Conservation (phyloP, 1,140 invertebrate genomes). For the Dreissena polymorpha region DNA sequence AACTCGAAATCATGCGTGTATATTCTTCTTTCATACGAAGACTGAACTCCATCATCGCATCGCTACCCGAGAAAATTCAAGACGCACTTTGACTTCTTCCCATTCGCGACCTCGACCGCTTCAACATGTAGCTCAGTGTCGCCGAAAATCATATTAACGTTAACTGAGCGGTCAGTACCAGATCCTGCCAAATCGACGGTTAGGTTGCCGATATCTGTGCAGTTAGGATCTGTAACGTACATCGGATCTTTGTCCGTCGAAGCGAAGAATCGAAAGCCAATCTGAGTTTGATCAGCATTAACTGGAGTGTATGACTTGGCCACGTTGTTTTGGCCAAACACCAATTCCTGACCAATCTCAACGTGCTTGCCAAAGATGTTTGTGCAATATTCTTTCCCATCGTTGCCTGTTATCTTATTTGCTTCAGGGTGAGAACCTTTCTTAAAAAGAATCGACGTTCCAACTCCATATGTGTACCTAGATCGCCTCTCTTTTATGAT, state of each 20-base stretch:
- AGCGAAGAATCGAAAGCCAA: slow-evolving; percentile 23
- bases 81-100: not conserved
- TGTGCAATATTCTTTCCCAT: slow-evolving; percentile 33
- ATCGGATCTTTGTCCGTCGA: slow-evolving; percentile 10
- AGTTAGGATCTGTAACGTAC: slow-evolving; percentile 27
- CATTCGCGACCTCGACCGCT: slow-evolving; percentile 40
- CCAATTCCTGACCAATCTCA: slow-evolving; percentile 26
- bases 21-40: too few species aligned
- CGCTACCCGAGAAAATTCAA: not conserved
- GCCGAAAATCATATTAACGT: slow-evolving; percentile 29
- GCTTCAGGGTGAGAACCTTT: slow-evolving; percentile 21
- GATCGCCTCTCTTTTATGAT: slow-evolving; percentile 30
- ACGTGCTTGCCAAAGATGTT: slow-evolving; percentile 42
- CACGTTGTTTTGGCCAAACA: slow-evolving; percentile 3
- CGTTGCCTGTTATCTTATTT: slow-evolving; percentile 2
- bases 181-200: slow-evolving; percentile 33
- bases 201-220: slow-evolving; percentile 23
- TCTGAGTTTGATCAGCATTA: slow-evolving; percentile 3
- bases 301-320: slow-evolving; percentile 23
- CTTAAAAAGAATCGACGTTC: slow-evolving; percentile 15
- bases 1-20: too few species aligned
- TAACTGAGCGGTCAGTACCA: slow-evolving; percentile 14
- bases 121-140: too few species aligned
- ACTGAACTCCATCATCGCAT: too few species aligned
- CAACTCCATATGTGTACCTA: slow-evolving; percentile 49